Evolutionary conservation across 2,797 vertebrate genomes (phyloP), one percentile per base, ranked within the genome.

Genomic region (Coregonus suidteri): DNA sequence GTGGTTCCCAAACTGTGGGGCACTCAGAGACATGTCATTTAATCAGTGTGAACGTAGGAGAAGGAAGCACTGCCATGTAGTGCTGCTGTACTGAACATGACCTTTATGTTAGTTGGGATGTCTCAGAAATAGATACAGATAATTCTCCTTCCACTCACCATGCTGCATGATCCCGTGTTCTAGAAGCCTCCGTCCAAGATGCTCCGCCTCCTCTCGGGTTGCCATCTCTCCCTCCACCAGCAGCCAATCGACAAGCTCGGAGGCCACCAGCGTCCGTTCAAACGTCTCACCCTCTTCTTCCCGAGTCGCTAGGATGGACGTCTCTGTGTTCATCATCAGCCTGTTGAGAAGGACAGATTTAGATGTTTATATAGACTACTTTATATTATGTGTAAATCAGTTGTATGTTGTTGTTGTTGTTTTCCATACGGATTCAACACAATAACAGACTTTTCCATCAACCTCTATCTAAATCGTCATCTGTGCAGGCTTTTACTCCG

Each of bases 141-240:
- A 47, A 47, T 9, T 9, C 41, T 3, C 9, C 9, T 47, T 47
- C 41, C 41, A 47, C 41, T 47, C 89, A 99, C 98, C 97, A 0
- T 98, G 97, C 86, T 98, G 97, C 75, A 99, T 95, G 86, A 99
- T 98, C 37, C 97, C 95, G 0, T 98, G 96, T 74, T 99, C 98
- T 81, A 98, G 89, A 0, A 99, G 96, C 66, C 97, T 91, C 7
- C 95, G 94, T 30, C 97, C 96, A 0, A 99, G 96, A 79, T 94
- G 95, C 88, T 97, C 96, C 0, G 95, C 94, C 80, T 99, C 98
- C 30, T 93, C 85, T 79, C 97, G 93, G 0, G 94, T 95, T 0
- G 94, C 90, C 76, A 94, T 96, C 90, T 99, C 98, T 0, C 96
- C 97, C 75, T 98, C 97, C 89, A 96, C 96, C 4, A 98, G 89